These are phyloP conservation scores for Micropoecilia bifurca DNA, from an alignment of 2,797 vertebrate species.

Conservation along the genomic window DNA sequence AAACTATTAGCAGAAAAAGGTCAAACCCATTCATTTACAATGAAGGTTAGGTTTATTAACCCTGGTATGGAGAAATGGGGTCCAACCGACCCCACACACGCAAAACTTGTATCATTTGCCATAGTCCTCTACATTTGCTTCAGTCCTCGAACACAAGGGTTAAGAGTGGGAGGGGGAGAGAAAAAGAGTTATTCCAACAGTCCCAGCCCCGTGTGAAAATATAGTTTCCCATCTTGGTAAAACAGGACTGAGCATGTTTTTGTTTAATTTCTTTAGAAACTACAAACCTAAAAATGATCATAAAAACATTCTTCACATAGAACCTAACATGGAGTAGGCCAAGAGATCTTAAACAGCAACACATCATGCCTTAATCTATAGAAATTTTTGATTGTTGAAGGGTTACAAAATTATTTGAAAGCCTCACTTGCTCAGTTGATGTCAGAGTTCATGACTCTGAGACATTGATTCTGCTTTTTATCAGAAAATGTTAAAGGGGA, in stretches of 20 bases:
- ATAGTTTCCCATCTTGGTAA: not conserved
- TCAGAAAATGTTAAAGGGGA: not conserved
- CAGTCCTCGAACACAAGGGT: too few relatives aligned
- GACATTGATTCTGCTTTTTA: not conserved
- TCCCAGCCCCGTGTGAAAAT: not conserved
- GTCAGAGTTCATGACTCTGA: not conserved
- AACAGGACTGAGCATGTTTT: not conserved
- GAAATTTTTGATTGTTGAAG: not conserved
- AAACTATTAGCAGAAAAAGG: not conserved
- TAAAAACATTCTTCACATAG: not conserved
- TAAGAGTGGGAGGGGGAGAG: not conserved
- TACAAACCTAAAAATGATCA: not conserved
- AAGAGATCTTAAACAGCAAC: not conserved
- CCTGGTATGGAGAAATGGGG: too few relatives aligned
- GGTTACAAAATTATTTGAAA: not conserved
- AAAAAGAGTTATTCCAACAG: not conserved
- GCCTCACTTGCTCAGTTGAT: not conserved
- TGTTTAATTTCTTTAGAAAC: not conserved
- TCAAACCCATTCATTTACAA: not conserved
- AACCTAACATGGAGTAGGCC: not conserved
- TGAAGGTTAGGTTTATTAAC: not conserved
- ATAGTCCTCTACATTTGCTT: too few relatives aligned
- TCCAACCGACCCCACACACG: too few relatives aligned
- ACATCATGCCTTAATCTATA: not conserved
- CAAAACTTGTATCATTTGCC: too few relatives aligned